phyloP scores from a whole-genome alignment of 2,113 vertebrate genomes.

The Eclectus roratus region DNA sequence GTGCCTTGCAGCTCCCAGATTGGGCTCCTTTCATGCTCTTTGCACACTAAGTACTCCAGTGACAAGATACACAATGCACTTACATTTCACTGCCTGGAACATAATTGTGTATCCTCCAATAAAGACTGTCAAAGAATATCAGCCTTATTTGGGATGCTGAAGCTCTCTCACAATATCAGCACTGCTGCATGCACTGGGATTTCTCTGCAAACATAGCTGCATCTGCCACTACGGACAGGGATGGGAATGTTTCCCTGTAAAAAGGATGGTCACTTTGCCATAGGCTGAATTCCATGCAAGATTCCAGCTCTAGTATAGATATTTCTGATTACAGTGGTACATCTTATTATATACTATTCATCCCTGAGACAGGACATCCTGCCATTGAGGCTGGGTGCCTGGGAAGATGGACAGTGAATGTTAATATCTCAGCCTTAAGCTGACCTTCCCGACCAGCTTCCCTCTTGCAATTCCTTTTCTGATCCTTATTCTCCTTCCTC shows the following conservation, averaged over 20 bases:
- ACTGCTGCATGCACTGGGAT: background rate
- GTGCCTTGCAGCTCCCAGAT: background rate
- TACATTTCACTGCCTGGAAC: background rate
- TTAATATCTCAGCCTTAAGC: background rate
- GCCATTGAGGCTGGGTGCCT: background rate
- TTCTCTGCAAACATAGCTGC: background rate
- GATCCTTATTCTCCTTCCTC: background rate
- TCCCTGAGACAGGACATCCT: background rate
- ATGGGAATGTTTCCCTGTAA: background rate
- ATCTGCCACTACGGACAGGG: background rate
- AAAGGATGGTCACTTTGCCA: background rate
- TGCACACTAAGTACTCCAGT: background rate
- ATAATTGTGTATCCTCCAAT: background rate
- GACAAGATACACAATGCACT: background rate
- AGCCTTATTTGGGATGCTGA: background rate
- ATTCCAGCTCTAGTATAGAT: background rate
- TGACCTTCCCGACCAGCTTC: background rate
- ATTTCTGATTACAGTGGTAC: background rate
- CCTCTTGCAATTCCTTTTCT: background rate
- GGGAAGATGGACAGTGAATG: background rate
- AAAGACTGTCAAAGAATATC: background rate
- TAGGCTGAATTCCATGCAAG: background rate
- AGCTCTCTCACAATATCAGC: background rate
- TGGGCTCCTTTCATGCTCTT: background rate
- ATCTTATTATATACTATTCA: background rate